Conservation (phyloP, 2,113 vertebrate genomes). For the Coracopsis vasa region DNA sequence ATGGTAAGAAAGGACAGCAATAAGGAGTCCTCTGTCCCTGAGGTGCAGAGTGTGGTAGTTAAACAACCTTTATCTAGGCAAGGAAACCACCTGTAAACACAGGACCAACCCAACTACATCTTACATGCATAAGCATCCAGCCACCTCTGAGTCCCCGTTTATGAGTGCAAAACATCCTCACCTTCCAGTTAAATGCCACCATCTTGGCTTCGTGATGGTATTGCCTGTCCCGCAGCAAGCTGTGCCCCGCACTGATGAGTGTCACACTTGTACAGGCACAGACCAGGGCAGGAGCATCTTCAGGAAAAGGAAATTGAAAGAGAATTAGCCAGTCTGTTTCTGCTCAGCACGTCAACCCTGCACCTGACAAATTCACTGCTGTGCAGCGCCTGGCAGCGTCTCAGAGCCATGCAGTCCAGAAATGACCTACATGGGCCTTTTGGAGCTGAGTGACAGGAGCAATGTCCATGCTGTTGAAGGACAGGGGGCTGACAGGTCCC, state of each 20-base stretch:
- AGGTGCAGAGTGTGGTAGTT: neutral
- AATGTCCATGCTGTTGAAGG: neutral
- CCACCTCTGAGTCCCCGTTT: neutral
- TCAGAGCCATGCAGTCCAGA: neutral
- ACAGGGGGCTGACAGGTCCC: neutral
- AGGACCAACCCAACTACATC: neutral
- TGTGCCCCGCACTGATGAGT: rapidly evolving
- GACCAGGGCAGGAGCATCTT: neutral
- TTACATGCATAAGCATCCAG: neutral
- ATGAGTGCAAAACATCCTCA: neutral
- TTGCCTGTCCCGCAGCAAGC: neutral
- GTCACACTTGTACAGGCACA: neutral
- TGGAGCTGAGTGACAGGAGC: constrained; percentile 14
- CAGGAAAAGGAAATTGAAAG: neutral
- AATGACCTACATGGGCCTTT: neutral
- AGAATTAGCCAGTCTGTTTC: neutral
- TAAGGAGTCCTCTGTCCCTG: neutral
- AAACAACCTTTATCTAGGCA: neutral
- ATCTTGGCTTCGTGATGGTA: neutral
- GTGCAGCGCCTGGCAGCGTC: neutral
- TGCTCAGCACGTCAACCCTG: neutral
- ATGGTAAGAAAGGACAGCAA: neutral
- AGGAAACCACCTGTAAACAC: neutral
- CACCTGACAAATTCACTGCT: neutral
- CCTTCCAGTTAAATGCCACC: constrained; percentile 67